These are phyloP conservation scores for Chelidonichthys spinosus DNA, from an alignment of 2,797 vertebrate genomes.

Conservation along the genomic window DNA sequence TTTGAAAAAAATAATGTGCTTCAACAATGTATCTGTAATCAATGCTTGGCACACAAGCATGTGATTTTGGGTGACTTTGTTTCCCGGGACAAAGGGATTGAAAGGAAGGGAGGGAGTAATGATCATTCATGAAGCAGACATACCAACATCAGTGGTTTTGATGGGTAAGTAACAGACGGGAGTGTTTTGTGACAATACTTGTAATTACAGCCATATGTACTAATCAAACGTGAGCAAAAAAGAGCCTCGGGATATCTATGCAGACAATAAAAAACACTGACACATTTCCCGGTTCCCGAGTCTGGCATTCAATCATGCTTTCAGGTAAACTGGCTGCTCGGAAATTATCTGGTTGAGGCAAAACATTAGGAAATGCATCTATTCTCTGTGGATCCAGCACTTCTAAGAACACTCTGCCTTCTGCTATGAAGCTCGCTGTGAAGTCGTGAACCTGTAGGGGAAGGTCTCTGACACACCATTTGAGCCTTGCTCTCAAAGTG, in stretches of 20 bases:
- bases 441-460: conserved; percentile 20
- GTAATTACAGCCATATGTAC: conserved; percentile 79
- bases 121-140: conserved; percentile 78
- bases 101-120: conserved; percentile 63
- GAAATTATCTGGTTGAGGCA: conserved; percentile 37
- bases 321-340: conserved; percentile 49
- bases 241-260: conserved; percentile 55
- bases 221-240: conserved; percentile 70
- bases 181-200: conserved; percentile 77
- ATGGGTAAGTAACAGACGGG: conserved; percentile 66
- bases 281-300: conserved; percentile 38
- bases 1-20: conserved; percentile 71
- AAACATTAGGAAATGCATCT: conserved; percentile 29
- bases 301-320: conserved; percentile 48
- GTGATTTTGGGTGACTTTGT: conserved; percentile 80
- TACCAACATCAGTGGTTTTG: conserved; percentile 72
- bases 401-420: conserved; percentile 34
- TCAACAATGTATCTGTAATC: conserved; percentile 75
- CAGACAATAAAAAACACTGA: conserved; percentile 65
- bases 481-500: conserved; percentile 18
- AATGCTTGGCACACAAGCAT: conserved; percentile 75
- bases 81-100: conserved; percentile 61
- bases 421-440: conserved; percentile 33
- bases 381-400: conserved; percentile 10
- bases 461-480: conserved; percentile 10